Evolutionary conservation across 2,888 invertebrate species (phyloP).

Genomic region (Drepana falcataria): DNA sequence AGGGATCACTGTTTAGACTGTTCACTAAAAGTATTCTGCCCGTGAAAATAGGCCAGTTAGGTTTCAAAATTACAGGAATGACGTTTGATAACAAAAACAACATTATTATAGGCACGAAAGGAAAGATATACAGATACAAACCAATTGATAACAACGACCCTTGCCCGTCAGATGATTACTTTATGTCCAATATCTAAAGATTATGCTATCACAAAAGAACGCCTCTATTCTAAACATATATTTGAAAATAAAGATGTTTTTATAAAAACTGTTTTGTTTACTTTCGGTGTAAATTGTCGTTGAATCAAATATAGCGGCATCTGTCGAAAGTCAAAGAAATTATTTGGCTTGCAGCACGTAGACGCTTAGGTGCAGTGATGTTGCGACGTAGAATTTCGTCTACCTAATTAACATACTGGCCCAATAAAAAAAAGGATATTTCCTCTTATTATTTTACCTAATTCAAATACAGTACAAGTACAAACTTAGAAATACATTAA

Average conservation of each 20-base stretch:
- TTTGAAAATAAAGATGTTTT: neutral
- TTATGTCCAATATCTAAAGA: constrained; percentile 57
- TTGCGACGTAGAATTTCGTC: too few species aligned
- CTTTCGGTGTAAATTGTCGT: too few species aligned
- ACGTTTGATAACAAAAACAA: constrained; percentile 61
- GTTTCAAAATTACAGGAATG: constrained; percentile 65
- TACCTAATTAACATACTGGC: too few species aligned
- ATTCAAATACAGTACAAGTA: too few species aligned
- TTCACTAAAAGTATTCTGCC: constrained; percentile 56
- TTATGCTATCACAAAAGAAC: neutral
- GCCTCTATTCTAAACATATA: too few species aligned
- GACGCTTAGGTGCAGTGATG: too few species aligned
- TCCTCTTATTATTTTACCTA: too few species aligned
- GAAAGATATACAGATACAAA: constrained; percentile 66
- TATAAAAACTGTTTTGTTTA: neutral
- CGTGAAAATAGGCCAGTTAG: constrained; percentile 56
- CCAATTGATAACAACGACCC: constrained; percentile 57
- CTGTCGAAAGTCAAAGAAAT: neutral
- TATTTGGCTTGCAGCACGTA: too few species aligned
- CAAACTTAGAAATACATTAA: too few species aligned
- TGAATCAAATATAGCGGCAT: neutral
- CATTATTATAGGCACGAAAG: constrained; percentile 65
- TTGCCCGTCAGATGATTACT: constrained; percentile 66
- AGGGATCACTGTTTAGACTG: constrained; percentile 56
- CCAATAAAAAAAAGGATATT: too few species aligned